A percentile compares a stretch with the other conserved stretches of the same genome.
phyloP scores from a whole-genome alignment of 2,113 vertebrate genomes.

The Pteropus alecto region DNA sequence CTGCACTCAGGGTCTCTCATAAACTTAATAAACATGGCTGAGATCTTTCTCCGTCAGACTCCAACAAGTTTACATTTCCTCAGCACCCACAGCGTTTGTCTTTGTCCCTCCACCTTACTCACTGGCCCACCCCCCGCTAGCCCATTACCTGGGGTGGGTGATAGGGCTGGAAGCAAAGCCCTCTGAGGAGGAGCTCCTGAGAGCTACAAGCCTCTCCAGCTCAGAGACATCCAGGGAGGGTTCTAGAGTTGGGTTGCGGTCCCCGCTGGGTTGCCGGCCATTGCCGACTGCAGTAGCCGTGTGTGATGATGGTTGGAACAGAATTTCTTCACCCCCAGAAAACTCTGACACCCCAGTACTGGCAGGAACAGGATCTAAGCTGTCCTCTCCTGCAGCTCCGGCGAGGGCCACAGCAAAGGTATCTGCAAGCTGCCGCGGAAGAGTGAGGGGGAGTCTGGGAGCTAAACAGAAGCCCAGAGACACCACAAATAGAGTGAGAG shows the following conservation, averaged over 20 bases:
- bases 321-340: neutral
- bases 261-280: neutral
- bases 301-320: neutral
- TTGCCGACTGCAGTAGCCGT: rapidly evolving
- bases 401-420: neutral
- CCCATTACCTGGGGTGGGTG: slow-evolving; percentile 45
- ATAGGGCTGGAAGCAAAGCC: slow-evolving; percentile 38
- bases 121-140: neutral
- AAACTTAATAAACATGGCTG: neutral
- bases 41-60: neutral
- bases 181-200: neutral
- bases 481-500: neutral
- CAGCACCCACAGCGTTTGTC: neutral
- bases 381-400: neutral
- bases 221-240: neutral
- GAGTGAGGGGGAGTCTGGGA: rapidly evolving
- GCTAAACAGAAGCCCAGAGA: slow-evolving; percentile 54
- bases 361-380: neutral
- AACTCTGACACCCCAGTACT: rapidly evolving
- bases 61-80: neutral
- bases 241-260: neutral
- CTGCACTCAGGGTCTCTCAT: neutral
- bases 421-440: rapidly evolving
- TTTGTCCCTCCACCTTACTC: neutral
- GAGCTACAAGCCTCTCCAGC: rapidly evolving